Conservation (phyloP, 2,113 vertebrate species). For the Agelaius phoeniceus region DNA sequence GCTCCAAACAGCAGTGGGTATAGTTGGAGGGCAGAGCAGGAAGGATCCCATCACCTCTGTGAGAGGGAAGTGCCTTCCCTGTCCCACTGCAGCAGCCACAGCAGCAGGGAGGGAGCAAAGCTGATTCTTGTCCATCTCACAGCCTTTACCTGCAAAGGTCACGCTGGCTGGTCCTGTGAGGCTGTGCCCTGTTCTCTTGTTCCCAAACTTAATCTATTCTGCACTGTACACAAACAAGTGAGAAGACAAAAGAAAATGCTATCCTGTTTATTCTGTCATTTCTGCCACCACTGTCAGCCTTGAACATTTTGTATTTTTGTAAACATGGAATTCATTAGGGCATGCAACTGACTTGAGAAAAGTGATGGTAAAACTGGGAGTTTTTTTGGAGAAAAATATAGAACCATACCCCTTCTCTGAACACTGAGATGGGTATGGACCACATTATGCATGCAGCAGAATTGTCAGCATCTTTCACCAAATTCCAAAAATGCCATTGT, state of each 20-base stretch:
- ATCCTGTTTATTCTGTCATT: background rate
- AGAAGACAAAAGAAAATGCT: slow-evolving; percentile 22
- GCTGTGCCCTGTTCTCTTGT: background rate
- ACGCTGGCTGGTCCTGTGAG: background rate
- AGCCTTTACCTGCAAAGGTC: background rate
- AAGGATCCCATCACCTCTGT: background rate
- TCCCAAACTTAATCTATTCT: background rate
- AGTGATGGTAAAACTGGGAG: background rate
- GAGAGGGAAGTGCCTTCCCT: background rate
- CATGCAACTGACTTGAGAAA: background rate
- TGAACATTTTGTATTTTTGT: slow-evolving; percentile 11
- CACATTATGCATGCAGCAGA: background rate
- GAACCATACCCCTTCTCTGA: background rate
- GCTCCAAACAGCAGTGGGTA: background rate
- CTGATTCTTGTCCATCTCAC: fast-evolving
- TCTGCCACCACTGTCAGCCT: slow-evolving; percentile 12
- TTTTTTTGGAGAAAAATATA: background rate
- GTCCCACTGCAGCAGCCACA: background rate
- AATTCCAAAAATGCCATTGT: background rate
- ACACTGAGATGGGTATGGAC: background rate
- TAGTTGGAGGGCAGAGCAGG: background rate
- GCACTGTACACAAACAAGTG: background rate
- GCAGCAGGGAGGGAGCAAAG: background rate
- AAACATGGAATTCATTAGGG: slow-evolving; percentile 19
- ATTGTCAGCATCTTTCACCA: background rate